Evolutionary conservation across 2,888 invertebrate genomes (phyloP).

Genomic region (Alentia gelatinosa): DNA sequence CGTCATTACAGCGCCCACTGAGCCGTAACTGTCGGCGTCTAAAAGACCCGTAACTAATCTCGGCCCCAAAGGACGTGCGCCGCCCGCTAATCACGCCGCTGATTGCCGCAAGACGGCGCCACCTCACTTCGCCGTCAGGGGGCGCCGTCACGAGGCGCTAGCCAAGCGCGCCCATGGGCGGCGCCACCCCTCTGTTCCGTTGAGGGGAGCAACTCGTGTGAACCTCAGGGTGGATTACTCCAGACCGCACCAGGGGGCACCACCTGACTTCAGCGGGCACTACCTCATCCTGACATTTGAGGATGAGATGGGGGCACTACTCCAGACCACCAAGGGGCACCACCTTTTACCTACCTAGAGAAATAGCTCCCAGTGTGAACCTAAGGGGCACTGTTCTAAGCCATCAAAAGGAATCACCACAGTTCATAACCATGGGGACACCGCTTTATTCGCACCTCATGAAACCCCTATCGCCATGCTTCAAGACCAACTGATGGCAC

Average conservation of each 20-base stretch:
- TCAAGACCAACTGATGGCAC: too few species aligned
- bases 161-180: neutral
- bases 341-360: too few species aligned
- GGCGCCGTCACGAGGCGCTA: neutral
- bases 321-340: too few species aligned
- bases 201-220: neutral
- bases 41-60: conserved; percentile 30
- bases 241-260: neutral
- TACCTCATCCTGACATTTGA: neutral
- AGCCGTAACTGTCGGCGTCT: conserved; percentile 15
- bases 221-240: neutral
- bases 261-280: neutral
- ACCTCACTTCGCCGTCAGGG: neutral
- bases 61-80: conserved; percentile 4
- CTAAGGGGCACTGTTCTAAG: too few species aligned
- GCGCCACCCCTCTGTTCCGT: neutral
- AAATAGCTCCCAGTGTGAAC: too few species aligned
- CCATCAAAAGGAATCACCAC: too few species aligned
- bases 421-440: too few species aligned
- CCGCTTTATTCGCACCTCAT: too few species aligned
- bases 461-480: too few species aligned
- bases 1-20: conserved; percentile 11
- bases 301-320: too few species aligned
- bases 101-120: neutral
- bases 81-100: conserved; percentile 13